Evolutionary conservation across 2,888 invertebrate species (phyloP).

Genomic region (Polydrusus pterygomalis): DNA sequence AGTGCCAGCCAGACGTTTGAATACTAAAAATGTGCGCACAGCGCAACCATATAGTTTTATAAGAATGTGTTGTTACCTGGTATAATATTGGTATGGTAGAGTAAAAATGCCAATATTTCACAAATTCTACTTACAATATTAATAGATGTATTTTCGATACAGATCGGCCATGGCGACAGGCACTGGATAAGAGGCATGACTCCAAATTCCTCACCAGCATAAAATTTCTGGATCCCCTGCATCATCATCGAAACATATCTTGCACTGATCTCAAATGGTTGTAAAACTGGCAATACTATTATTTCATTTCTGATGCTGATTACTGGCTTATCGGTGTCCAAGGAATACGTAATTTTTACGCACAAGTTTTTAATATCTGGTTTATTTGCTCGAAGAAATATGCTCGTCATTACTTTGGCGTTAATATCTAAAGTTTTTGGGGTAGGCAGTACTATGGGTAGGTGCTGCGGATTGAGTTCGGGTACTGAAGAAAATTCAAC

Average conservation of each 20-base stretch:
- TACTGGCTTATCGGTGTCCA: constrained; percentile 69
- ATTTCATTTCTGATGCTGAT: constrained; percentile 78
- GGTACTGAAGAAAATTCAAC: constrained; percentile 74
- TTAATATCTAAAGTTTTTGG: constrained; percentile 65
- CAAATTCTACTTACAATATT: constrained; percentile 73
- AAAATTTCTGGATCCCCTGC: constrained; percentile 78
- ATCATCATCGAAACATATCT: constrained; percentile 80
- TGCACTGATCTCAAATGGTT: constrained; percentile 82
- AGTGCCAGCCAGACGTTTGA: too few species aligned
- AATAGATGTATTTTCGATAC: constrained; percentile 79
- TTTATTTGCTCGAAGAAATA: constrained; percentile 79
- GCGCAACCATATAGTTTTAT: too few species aligned
- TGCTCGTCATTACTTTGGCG: constrained; percentile 66
- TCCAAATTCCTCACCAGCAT: constrained; percentile 80
- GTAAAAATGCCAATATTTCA: too few species aligned
- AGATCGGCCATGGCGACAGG: constrained; percentile 81
- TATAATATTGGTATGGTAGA: too few species aligned
- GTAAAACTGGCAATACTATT: constrained; percentile 78
- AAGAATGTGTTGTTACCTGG: too few species aligned
- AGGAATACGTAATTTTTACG: constrained; percentile 75
- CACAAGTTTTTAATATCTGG: constrained; percentile 76
- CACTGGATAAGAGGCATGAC: constrained; percentile 82
- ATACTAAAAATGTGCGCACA: too few species aligned
- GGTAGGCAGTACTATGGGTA: constrained; percentile 70
- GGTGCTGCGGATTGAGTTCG: constrained; percentile 72